These are phyloP conservation scores for Pseudomyrmex cubaensis DNA, from an alignment of 1,140 invertebrate species.

Conservation along the genomic window DNA sequence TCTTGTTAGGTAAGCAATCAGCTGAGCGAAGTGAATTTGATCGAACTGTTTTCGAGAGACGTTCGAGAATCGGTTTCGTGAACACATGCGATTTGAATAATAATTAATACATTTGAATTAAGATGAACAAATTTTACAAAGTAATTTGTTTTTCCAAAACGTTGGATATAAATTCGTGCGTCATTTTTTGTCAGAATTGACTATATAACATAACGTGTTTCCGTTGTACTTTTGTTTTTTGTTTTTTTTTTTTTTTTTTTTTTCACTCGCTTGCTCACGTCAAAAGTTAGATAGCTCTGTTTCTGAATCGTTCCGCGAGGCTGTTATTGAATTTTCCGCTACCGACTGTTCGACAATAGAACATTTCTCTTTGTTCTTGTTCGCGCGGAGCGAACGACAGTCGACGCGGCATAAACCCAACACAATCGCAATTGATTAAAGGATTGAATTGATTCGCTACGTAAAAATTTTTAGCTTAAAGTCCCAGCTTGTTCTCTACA, in stretches of 20 bases:
- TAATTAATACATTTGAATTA: neutral
- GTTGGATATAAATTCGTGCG: neutral
- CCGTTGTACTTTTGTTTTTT: conserved; percentile 4
- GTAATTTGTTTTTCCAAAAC: neutral
- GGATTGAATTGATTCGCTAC: neutral
- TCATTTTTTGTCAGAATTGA: neutral
- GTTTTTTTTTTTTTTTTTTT: no score
- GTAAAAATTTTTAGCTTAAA: no score
- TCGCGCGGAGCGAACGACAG: no score
- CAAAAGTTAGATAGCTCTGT: conserved; percentile 27
- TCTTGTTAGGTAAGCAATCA: neutral
- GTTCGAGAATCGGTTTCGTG: conserved; percentile 16
- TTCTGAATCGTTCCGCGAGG: neutral
- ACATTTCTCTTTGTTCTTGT: neutral
- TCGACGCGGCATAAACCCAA: no score
- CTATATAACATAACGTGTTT: neutral
- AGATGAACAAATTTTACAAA: neutral
- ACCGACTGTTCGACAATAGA: neutral
- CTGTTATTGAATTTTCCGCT: conserved; percentile 12
- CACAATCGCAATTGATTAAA: neutral
- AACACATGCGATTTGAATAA: neutral
- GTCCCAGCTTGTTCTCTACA: neutral
- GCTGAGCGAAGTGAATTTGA: neutral
- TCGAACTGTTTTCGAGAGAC: conserved; percentile 4
- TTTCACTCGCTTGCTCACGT: no score